Evolutionary conservation across 1,140 invertebrate species (phyloP).

Genomic region (Nasonia giraulti): DNA sequence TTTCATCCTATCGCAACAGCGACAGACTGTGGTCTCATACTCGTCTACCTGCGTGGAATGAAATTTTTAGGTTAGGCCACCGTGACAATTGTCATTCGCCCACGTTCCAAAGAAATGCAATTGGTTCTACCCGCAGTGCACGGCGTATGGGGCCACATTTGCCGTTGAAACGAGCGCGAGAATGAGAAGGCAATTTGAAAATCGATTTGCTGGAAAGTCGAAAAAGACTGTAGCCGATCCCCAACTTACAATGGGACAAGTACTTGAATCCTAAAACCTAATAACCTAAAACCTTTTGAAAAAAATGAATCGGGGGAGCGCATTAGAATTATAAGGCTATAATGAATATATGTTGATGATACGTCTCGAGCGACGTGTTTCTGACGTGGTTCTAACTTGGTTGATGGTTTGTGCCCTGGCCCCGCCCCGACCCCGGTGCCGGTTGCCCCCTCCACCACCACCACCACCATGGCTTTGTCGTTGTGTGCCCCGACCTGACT

Average conservation of each 20-base stretch:
- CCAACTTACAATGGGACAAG: not conserved
- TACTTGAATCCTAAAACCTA: not conserved
- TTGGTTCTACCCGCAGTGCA: not conserved
- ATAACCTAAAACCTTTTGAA: not conserved
- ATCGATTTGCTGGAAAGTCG: conserved; percentile 43
- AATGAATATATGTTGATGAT: not conserved
- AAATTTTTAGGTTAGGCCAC: too few species aligned
- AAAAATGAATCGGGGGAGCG: not conserved
- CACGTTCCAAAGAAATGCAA: not conserved
- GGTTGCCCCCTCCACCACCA: conserved; percentile 73
- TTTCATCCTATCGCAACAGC: not conserved
- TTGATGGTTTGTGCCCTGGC: conserved; percentile 74
- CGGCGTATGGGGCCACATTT: not conserved
- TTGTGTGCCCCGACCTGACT: conserved; percentile 62
- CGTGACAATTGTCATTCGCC: too few species aligned
- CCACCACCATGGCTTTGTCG: conserved; percentile 73
- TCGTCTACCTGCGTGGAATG: not conserved
- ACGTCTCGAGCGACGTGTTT: conserved; percentile 51
- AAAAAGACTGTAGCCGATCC: conserved; percentile 44
- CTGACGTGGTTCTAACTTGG: conserved; percentile 69
- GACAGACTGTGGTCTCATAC: not conserved
- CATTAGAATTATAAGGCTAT: not conserved
- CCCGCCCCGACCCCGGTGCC: conserved; percentile 71
- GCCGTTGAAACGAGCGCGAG: not conserved
- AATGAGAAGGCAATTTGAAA: not conserved